Percentiles rank a stretch among this genome's conserved stretches.
Evolutionary conservation across 2,888 invertebrate species (phyloP).

Genomic region (Prenolepis imparis): DNA sequence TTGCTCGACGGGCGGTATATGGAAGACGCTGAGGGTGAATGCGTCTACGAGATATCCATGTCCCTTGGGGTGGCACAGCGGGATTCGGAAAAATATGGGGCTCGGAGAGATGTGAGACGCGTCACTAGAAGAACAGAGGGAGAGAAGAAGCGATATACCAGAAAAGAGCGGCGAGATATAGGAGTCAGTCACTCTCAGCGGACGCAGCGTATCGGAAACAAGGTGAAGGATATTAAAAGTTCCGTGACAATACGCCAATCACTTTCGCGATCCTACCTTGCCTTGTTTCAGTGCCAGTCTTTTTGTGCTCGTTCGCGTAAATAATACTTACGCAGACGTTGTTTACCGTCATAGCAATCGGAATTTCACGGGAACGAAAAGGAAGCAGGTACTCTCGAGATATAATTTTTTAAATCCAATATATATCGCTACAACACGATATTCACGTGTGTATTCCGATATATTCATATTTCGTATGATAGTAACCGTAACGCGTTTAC

Average conservation of each 20-base stretch:
- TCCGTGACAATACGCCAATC: conserved; percentile 78
- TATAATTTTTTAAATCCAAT: conserved; percentile 24
- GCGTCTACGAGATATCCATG: conserved; percentile 34
- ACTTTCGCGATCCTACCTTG: conserved; percentile 53
- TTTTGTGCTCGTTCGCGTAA: conserved; percentile 36
- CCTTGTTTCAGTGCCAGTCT: conserved; percentile 39
- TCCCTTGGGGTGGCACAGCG: conserved; percentile 39
- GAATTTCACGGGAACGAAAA: neutral
- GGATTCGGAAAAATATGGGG: conserved; percentile 52
- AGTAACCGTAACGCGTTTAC: neutral
- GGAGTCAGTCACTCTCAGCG: conserved; percentile 75
- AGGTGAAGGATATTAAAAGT: conserved; percentile 80
- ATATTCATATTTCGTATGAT: conserved; percentile 30
- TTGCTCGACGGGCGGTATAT: conserved; percentile 36
- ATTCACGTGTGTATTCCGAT: neutral
- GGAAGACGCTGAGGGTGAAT: conserved; percentile 1
- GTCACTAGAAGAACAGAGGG: conserved; percentile 10
- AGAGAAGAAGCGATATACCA: neutral
- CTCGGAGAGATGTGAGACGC: conserved; percentile 29
- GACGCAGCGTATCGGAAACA: conserved; percentile 74
- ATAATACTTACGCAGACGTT: neutral
- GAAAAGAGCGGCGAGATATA: conserved; percentile 42
- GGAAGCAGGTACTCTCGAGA: neutral
- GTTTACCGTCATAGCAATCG: conserved; percentile 10
- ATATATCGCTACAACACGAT: neutral